Percentiles rank a stretch among this genome's conserved stretches.
phyloP scores from a whole-genome alignment of 2,797 vertebrate genomes.

The Chloroceryle amazona region DNA sequence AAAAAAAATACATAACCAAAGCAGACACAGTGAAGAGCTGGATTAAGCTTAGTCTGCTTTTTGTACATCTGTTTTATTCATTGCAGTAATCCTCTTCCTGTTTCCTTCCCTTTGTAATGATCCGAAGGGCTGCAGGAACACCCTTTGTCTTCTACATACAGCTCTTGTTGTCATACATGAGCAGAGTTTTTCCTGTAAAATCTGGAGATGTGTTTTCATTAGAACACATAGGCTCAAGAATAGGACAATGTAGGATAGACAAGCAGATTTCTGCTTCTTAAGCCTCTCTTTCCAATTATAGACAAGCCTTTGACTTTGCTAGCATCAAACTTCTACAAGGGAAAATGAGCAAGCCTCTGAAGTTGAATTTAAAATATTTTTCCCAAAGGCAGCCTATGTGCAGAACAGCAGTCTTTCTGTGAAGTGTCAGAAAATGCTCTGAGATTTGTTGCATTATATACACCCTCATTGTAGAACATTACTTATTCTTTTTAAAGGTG shows the following conservation, averaged over 20 bases:
- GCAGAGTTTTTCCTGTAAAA: not conserved
- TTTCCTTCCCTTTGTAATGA: not conserved
- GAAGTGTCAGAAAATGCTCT: not conserved
- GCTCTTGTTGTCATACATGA: not conserved
- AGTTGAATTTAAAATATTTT: not conserved
- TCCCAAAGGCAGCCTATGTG: not conserved
- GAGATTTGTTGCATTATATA: not conserved
- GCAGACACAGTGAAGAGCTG: not conserved
- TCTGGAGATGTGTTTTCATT: not conserved
- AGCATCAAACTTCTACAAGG: not conserved
- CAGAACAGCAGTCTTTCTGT: not conserved
- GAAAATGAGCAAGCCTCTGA: not conserved
- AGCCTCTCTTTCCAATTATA: not conserved
- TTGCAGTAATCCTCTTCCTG: not conserved
- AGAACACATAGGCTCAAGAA: not conserved
- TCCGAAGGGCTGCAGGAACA: not conserved
- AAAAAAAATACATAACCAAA: not conserved
- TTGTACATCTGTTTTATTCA: not conserved
- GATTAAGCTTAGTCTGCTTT: not conserved
- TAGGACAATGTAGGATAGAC: not conserved
- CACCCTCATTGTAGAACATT: not conserved
- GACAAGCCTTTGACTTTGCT: not conserved
- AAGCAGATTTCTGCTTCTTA: not conserved
- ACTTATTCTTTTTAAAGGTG: slow-evolving; percentile 57
- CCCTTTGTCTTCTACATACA: not conserved